phyloP scores from a whole-genome alignment of 2,797 vertebrate species.

The Glossophaga mutica region DNA sequence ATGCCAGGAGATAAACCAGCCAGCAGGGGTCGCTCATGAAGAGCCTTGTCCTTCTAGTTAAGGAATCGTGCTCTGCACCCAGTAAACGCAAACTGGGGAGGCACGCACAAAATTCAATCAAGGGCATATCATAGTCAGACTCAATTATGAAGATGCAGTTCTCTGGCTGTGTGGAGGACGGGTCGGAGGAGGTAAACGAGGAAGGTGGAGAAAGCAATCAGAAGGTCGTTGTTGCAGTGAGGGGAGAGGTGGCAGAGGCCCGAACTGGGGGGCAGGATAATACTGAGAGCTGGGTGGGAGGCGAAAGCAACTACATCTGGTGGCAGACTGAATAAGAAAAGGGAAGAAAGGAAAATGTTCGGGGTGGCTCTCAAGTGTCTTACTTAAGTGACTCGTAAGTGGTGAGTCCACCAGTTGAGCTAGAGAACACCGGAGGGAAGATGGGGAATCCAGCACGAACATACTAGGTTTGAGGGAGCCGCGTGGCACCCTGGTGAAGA shows the following conservation, averaged over 20 bases:
- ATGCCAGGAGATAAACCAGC: not conserved
- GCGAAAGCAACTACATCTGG: not conserved
- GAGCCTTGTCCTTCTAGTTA: not conserved
- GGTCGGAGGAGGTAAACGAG: not conserved
- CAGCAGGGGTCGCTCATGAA: not conserved
- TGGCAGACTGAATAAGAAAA: not conserved
- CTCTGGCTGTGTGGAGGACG: not conserved
- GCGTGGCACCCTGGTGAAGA: not conserved
- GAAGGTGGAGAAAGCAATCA: not conserved
- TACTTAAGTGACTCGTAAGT: not conserved
- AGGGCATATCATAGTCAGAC: not conserved
- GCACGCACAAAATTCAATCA: not conserved
- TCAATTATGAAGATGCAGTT: not conserved
- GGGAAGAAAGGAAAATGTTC: not conserved
- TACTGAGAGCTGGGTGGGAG: not conserved
- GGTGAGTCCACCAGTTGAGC: not conserved
- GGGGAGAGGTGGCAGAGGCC: not conserved
- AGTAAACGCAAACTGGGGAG: not conserved
- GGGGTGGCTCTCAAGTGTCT: not conserved
- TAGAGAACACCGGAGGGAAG: not conserved
- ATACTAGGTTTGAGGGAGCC: not conserved
- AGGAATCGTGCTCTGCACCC: not conserved
- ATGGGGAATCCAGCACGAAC: not conserved
- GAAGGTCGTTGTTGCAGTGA: not conserved
- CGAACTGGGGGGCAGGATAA: not conserved